Percentiles rank a stretch among this genome's conserved stretches.
These are phyloP conservation scores for Cyrtorhinus lividipennis DNA, from an alignment of 1,140 invertebrate genomes.

Conservation along the genomic window DNA sequence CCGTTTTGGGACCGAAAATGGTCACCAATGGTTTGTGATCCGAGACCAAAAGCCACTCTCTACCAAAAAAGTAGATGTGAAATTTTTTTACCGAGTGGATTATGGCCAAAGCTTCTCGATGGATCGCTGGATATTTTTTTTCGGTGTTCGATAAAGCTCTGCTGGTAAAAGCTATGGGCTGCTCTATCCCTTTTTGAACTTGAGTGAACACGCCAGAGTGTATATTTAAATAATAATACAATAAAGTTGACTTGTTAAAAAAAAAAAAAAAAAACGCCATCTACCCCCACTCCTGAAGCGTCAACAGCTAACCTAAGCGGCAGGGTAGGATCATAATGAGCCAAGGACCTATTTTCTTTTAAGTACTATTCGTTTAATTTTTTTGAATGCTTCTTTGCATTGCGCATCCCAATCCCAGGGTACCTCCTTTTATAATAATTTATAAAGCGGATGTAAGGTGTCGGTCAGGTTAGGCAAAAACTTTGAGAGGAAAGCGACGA, in stretches of 20 bases:
- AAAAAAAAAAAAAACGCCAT: background rate
- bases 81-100: constrained; percentile 18
- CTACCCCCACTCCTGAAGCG: background rate
- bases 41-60: background rate
- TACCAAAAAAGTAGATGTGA: constrained; percentile 12
- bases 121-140: background rate
- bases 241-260: too few species aligned
- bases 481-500: background rate
- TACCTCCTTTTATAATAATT: background rate
- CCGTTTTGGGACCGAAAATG: background rate
- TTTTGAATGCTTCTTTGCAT: background rate
- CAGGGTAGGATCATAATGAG: background rate
- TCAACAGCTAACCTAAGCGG: background rate
- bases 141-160: background rate
- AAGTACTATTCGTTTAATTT: background rate
- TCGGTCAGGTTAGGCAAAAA: background rate
- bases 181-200: too few species aligned
- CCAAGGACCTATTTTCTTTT: background rate
- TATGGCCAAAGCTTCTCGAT: background rate
- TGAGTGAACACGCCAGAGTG: background rate
- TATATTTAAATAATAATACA: too few species aligned
- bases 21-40: constrained; percentile 3
- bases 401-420: background rate
- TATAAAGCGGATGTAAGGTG: background rate
- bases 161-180: too few species aligned